Conservation (phyloP, 1,140 invertebrate genomes). For the Rhyacophila brunnea region DNA sequence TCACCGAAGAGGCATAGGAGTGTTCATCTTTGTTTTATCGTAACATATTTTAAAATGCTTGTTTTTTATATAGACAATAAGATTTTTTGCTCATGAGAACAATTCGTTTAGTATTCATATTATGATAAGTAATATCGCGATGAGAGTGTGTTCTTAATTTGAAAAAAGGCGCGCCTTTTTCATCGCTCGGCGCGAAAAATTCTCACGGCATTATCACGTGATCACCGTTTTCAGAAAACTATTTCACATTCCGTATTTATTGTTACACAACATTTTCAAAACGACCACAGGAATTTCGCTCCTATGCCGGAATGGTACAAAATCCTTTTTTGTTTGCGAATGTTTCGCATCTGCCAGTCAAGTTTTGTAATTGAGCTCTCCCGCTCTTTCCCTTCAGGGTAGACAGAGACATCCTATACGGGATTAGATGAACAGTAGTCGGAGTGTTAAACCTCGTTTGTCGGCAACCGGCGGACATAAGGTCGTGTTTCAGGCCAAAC, state of each 20-base stretch:
- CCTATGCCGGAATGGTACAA: slow-evolving; percentile 3
- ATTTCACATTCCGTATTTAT: slow-evolving; percentile 33
- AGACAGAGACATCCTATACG: slow-evolving; percentile 19
- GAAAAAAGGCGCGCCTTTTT: too few relatives aligned
- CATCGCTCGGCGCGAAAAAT: slow-evolving; percentile 3
- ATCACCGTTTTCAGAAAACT: slow-evolving; percentile 24
- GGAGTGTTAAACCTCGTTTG: slow-evolving; percentile 19
- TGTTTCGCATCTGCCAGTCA: slow-evolving; percentile 16
- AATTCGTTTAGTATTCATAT: too few relatives aligned
- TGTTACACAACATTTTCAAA: slow-evolving; percentile 18
- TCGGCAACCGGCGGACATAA: slow-evolving; percentile 14
- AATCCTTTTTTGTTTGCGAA: slow-evolving; percentile 9
- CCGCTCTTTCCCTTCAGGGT: slow-evolving; percentile 10
- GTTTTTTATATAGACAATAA: too few relatives aligned
- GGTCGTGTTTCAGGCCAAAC: slow-evolving; percentile 8
- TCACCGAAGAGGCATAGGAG: too few relatives aligned
- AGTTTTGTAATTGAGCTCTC: slow-evolving; percentile 33
- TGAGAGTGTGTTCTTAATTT: too few relatives aligned
- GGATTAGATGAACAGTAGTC: slow-evolving; percentile 36
- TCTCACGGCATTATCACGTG: slow-evolving; percentile 29
- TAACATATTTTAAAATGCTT: too few relatives aligned
- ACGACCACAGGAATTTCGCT: not conserved
- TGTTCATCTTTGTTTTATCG: too few relatives aligned
- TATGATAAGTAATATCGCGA: too few relatives aligned
- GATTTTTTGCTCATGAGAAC: too few relatives aligned